Base-by-base conservation (phyloP, 2,888 invertebrate species). In the Dasypogon diadema region DNA sequence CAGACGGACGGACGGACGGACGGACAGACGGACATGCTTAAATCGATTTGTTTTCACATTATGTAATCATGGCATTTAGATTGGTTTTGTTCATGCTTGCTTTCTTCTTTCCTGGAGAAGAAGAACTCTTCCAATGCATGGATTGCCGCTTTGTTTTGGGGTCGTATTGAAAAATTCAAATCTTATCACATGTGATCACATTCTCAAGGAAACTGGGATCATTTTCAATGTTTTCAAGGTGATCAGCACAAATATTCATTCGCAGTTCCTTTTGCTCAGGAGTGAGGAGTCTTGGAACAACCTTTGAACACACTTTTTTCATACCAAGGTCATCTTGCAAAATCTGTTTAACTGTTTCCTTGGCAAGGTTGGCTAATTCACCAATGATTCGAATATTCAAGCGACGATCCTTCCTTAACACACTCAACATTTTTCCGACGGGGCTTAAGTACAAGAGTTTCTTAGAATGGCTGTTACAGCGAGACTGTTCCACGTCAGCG, bases 121-220 rank as follows among this genome's bases (percentile, higher is more conserved):
- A 24, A 37, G 42, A 21, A 46, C 16, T 56, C 56, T 73, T 70
- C 55, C 70, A 78, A 74, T 77, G 75, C 16, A 77, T 78, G 21
- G 75, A 77, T 75, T 77, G 78, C 22, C 46, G 75, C 37, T 73
- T 77, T 58, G 78, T 79, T 78, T 78, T 30, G 1, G 34, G 21
- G 37, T 76, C 74, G 30, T 76, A 74, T 16, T 24, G 51, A 34
- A 51, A 73, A 63, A 63, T 12, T 78, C 80, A 68, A 78, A 79
- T 74, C n/a, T 79, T 79, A 76, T 80, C 80, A 76, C 78, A 79
- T 72, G 79, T 80, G 65, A 79, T 77, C 51, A 79, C 60, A 8
- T 74, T 63, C 65, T 78, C 65, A 3, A 79, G 54, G 16, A 78
- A 75, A 54, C 72, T 76, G 63, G 77, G 74, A 72, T 80, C 78